Conservation (phyloP, 1,140 invertebrate genomes). For the Gryllus bimaculatus region DNA sequence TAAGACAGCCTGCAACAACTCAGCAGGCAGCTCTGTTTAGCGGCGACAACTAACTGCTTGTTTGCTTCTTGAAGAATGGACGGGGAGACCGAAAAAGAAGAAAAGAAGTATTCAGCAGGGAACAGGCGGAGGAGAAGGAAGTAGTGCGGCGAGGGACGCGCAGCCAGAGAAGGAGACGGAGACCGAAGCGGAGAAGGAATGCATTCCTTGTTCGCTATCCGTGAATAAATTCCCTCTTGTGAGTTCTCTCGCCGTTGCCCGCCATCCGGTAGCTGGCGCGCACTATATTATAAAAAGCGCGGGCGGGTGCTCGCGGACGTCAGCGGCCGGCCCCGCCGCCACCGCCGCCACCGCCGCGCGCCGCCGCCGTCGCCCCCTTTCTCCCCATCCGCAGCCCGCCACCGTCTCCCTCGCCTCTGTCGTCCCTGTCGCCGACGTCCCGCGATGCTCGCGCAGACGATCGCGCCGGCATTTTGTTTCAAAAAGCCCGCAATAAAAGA, state of each 20-base stretch:
- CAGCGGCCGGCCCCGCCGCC: not conserved
- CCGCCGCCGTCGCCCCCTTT: not conserved
- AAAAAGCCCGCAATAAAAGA: conserved; percentile 4
- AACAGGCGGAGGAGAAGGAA: not conserved
- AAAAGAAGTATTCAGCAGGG: not conserved
- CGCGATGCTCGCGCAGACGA: not conserved
- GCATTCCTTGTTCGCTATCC: not conserved
- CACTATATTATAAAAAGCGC: not conserved
- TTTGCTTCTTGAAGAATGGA: not conserved
- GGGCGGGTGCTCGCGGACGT: too few relatives aligned
- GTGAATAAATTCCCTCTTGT: not conserved
- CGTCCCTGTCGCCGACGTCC: not conserved
- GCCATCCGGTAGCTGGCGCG: not conserved
- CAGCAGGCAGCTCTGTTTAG: conserved; percentile 2
- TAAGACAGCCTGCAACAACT: not conserved
- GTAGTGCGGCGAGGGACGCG: too few relatives aligned
- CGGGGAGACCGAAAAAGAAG: not conserved
- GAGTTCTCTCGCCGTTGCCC: not conserved
- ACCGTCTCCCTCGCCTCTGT: too few relatives aligned
- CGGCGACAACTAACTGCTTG: not conserved
- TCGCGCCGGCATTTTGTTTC: not conserved
- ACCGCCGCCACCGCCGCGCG: too few relatives aligned
- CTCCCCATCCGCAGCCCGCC: too few relatives aligned
- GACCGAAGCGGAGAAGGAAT: not conserved
- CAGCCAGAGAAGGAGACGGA: not conserved